Evolutionary conservation across 2,888 invertebrate genomes (phyloP), one percentile per base, ranked within the genome.

Genomic region (Meloe dianella): DNA sequence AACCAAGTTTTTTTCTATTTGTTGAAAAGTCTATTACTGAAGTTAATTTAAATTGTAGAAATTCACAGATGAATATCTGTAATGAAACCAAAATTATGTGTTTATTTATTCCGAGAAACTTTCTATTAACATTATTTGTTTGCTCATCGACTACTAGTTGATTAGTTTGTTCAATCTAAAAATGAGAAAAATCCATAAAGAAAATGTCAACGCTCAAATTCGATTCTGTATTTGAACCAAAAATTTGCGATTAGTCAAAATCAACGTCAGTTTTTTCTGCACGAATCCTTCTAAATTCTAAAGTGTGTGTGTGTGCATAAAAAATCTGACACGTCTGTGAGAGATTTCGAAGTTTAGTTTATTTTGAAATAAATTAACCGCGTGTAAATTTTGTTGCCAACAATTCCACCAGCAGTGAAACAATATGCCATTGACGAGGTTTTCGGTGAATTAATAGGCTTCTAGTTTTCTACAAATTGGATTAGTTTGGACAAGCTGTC

Each of bases 401-500:
- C 20, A 47, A 20, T 47, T 10, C 47, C 4, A 8, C n/a, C n/a
- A 41, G 51, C 35, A 32, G 47, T 56, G 61, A 41, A 65, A 65
- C 57, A 65, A 60, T 65, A 57, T 57, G 57, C 41, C 29, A 65
- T 60, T 47, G 29, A 65, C 54, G 51, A 4, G 27, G 2, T 60
- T 57, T 58, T 65, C 56, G 56, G 56, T 58, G 59, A 58, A 65
- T 65, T 62, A 59, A 62, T 65, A 59, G 47, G 61, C 57, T 61
- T 65, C 47, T 27, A 58, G 65, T 62, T 64, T 60, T 47, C 57
- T 60, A 56, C n/a, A 24, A 60, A 51, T 41, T 60, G 57, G 61
- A 61, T 61, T 61, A 65, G 57, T 58, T 35, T 24, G 9, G 47
- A 32, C 47, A 51, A 60, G 29, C 59, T 64, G 62, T 63, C 38